Evolutionary conservation across 2,113 vertebrate species (phyloP).

Genomic region (Phrynosoma platyrhinos): DNA sequence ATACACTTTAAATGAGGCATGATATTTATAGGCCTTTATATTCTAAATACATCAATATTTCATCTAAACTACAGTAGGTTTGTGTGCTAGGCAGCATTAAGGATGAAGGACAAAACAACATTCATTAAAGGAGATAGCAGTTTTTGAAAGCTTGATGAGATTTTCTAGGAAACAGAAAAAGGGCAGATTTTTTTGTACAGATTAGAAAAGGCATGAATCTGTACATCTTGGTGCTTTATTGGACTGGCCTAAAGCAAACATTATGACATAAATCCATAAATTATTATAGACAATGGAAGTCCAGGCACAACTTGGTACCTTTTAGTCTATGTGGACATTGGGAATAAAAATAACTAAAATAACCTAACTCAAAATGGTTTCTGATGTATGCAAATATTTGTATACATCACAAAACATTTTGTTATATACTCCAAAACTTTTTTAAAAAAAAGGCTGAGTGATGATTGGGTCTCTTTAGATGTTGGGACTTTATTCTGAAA

Average conservation of each 20-base stretch:
- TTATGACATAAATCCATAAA: background rate
- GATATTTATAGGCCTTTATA: slow-evolving; percentile 32
- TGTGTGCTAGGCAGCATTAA: background rate
- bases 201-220: background rate
- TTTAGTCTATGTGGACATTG: background rate
- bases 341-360: background rate
- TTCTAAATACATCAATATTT: slow-evolving; percentile 25
- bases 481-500: background rate
- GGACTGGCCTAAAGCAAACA: slow-evolving; percentile 16
- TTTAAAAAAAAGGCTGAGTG: background rate
- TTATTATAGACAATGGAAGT: slow-evolving; percentile 16
- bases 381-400: background rate
- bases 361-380: too few species aligned
- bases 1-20: slow-evolving; percentile 28
- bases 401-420: background rate
- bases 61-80: background rate
- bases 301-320: background rate
- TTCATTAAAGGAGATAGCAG: background rate
- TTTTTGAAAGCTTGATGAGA: slow-evolving; percentile 2
- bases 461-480: slow-evolving; percentile 17
- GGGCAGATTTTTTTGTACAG: slow-evolving; percentile 13
- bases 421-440: background rate
- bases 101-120: background rate
- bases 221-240: background rate
- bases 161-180: slow-evolving; percentile 10